Evolutionary conservation across 2,888 invertebrate genomes (phyloP), one percentile per base, ranked within the genome.

Genomic region (Lithophane socia): DNA sequence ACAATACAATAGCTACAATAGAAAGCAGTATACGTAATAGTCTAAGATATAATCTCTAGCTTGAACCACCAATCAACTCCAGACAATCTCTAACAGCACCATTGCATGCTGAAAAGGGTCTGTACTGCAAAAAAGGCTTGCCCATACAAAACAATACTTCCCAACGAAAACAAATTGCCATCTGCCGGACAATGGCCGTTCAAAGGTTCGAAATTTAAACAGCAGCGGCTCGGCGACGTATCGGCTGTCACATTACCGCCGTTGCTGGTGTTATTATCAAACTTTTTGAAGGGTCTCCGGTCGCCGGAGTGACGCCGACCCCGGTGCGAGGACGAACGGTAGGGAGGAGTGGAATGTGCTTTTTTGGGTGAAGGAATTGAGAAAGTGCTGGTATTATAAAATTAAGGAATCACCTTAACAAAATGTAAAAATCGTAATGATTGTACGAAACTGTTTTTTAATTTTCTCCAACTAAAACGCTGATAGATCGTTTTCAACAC

Each of bases 271-370:
- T 96, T 96, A 96, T 96, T 96, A 96, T 96, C 92, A 95, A 96
- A 96, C 94, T 96, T 96, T 96, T 94, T 95, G 96, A 96, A 96
- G 96, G 96, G 96, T 95, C 95, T 92, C 94, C 93, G 94, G 92
- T 92, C 95, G 94, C 93, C 94, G 92, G 89, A 91, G 93, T 92
- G 95, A 94, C 95, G 95, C 93, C 93, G 87, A 90, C 90, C 91
- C 84, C 79, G 87, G 73, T 79, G 82, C 90, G 85, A 89, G 87
- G 91, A 92, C 91, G 91, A 88, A 88, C 42, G 93, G 80, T 91
- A 63, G 3, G 66, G n/a, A 47, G 79, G 42, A 76, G 56, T 91
- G 91, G 94, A 94, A 70, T 24, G 54, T 52, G 89, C 89, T 90
- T 91, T 66, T 60, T 42, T 21, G 0, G 3, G 3, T 16, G 0